phyloP scores from a whole-genome alignment of 1,140 invertebrate species.

The Pseudomyrmex concolor region DNA sequence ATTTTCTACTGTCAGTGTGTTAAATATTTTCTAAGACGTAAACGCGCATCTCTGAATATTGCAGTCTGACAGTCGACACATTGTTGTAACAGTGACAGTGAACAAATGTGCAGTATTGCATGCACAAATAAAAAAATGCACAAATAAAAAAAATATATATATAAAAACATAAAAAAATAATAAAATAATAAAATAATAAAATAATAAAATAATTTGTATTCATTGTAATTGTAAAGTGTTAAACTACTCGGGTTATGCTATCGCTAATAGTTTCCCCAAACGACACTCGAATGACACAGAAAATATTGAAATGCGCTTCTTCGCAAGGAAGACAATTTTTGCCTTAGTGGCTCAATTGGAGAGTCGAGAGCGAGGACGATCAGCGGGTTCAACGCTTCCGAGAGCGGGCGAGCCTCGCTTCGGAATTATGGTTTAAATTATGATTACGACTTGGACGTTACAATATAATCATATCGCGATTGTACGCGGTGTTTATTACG shows the following conservation, averaged over 20 bases:
- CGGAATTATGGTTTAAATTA: conserved; percentile 70
- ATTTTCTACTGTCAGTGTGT: conserved; percentile 27
- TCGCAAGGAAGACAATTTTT: neutral
- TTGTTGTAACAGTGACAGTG: neutral
- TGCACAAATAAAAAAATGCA: neutral
- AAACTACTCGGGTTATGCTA: neutral
- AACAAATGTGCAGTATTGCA: neutral
- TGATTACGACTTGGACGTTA: conserved; percentile 66
- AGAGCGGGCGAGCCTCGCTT: conserved; percentile 33
- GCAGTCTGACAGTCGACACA: neutral
- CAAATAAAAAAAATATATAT: neutral
- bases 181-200: too few relatives aligned
- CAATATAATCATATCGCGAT: conserved; percentile 69
- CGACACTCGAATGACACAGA: too few relatives aligned
- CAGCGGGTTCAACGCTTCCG: conserved; percentile 44
- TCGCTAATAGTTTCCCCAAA: neutral
- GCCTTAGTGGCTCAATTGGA: conserved; percentile 2
- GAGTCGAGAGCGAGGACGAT: conserved; percentile 16
- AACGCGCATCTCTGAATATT: neutral
- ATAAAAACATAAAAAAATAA: neutral
- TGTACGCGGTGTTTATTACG: conserved; percentile 67
- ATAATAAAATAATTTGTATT: neutral
- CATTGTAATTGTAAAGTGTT: neutral
- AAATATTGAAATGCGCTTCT: conserved; percentile 9
- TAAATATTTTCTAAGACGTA: conserved; percentile 13